phyloP scores from a whole-genome alignment of 2,113 vertebrate species.

The Leucopsar rothschildi region DNA sequence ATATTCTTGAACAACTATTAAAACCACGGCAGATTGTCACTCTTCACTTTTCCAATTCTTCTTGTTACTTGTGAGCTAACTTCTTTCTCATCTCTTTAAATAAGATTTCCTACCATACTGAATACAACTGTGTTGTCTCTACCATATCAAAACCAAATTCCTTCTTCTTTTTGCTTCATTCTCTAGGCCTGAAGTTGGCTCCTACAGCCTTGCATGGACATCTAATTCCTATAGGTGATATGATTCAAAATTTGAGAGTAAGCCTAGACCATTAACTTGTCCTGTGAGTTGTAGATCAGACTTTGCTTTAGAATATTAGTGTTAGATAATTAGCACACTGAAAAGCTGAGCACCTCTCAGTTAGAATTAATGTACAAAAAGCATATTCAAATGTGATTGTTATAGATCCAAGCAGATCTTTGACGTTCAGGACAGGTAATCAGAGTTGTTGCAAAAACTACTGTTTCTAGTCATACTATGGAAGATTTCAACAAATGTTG shows the following conservation, averaged over 20 bases:
- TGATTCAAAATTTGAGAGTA: neutral
- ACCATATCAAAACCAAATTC: neutral
- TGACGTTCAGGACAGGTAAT: neutral
- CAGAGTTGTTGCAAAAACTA: neutral
- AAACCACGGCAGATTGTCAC: neutral
- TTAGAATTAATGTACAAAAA: neutral
- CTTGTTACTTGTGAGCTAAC: neutral
- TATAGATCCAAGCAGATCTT: neutral
- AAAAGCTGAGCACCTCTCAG: neutral
- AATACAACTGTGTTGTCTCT: neutral
- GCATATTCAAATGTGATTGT: neutral
- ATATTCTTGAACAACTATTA: neutral
- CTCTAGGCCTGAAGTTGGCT: neutral
- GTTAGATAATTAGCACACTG: neutral
- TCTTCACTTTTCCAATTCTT: neutral
- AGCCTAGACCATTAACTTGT: neutral
- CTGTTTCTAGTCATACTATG: neutral
- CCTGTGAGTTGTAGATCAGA: neutral
- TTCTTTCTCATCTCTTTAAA: neutral
- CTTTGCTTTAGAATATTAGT: neutral
- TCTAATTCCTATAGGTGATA: neutral
- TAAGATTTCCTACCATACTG: neutral
- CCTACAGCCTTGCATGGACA: neutral
- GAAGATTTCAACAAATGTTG: neutral
- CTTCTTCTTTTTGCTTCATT: neutral